These are phyloP conservation scores for Actinernus sp. DNA, from an alignment of 92 coral and sea anemone species.

Conservation along the genomic window DNA sequence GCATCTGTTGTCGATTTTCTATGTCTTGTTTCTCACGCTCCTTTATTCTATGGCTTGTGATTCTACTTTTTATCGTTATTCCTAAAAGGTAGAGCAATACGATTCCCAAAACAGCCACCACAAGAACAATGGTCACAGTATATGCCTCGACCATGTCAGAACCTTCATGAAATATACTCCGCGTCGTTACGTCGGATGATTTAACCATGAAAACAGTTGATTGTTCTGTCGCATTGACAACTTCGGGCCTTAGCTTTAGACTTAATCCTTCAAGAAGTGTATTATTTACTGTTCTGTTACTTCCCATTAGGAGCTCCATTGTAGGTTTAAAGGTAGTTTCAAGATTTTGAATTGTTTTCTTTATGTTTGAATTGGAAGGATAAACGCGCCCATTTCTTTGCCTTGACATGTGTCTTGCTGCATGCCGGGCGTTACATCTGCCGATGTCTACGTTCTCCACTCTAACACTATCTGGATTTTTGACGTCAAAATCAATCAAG, in stretches of 20 bases:
- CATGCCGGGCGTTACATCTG: neutral
- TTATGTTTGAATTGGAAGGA: neutral
- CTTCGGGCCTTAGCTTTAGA: neutral
- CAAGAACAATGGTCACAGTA: conserved; percentile 8
- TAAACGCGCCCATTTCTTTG: too few species aligned
- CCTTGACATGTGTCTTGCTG: neutral
- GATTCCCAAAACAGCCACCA: conserved; percentile 4
- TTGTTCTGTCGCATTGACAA: neutral
- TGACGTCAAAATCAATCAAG: conserved; percentile 1
- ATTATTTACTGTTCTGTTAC: neutral
- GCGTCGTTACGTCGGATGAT: neutral
- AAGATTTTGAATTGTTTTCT: neutral
- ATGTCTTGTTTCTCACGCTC: neutral
- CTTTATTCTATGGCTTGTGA: conserved; percentile 4
- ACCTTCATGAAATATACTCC: neutral
- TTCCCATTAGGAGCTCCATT: neutral
- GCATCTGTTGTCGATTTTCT: neutral
- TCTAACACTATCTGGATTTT: neutral
- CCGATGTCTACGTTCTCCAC: neutral
- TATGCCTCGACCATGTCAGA: conserved; percentile 12
- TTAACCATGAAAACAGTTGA: neutral
- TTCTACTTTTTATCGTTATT: conserved; percentile 16
- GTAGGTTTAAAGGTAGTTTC: neutral
- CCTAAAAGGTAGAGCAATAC: conserved; percentile 9
- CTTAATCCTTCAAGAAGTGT: neutral